Evolutionary conservation across 2,888 invertebrate genomes (phyloP).

Genomic region (Monoplex corrugatus): DNA sequence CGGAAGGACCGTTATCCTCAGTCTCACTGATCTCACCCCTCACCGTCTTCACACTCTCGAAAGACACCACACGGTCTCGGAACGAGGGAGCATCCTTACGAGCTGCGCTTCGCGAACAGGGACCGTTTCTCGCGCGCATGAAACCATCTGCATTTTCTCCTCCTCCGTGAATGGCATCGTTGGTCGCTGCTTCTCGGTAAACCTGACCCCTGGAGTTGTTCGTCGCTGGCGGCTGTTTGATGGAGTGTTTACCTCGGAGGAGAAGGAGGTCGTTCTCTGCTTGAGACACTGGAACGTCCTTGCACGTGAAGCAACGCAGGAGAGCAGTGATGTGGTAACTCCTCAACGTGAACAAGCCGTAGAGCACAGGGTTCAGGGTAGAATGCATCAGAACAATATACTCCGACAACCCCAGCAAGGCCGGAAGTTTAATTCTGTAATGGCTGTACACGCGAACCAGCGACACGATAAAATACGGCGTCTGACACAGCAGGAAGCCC

Average conservation of each 20-base stretch:
- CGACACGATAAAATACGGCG: constrained; percentile 82
- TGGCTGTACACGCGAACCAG: constrained; percentile 80
- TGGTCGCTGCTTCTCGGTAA: not conserved
- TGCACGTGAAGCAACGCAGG: constrained; percentile 46
- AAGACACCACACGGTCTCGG: no score
- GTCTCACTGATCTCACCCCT: no score
- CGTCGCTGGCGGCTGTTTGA: not conserved
- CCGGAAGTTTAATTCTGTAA: constrained; percentile 70
- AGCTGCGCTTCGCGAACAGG: no score
- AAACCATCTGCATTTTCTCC: not conserved
- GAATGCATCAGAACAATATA: constrained; percentile 79
- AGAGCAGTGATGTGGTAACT: constrained; percentile 56
- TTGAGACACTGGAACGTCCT: not conserved
- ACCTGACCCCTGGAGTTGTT: not conserved
- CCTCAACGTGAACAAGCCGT: constrained; percentile 79
- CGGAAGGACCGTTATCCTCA: no score
- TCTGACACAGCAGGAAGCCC: constrained; percentile 82
- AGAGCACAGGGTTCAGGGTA: constrained; percentile 82
- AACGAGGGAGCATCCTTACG: no score
- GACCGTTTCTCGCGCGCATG: no score
- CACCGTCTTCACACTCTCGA: no score
- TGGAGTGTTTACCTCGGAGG: not conserved
- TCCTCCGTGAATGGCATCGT: no score
- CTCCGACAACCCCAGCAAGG: constrained; percentile 72
- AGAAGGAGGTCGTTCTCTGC: constrained; percentile 30